Evolutionary conservation across 2,113 vertebrate genomes (phyloP).

Genomic region (Anas platyrhynchos): DNA sequence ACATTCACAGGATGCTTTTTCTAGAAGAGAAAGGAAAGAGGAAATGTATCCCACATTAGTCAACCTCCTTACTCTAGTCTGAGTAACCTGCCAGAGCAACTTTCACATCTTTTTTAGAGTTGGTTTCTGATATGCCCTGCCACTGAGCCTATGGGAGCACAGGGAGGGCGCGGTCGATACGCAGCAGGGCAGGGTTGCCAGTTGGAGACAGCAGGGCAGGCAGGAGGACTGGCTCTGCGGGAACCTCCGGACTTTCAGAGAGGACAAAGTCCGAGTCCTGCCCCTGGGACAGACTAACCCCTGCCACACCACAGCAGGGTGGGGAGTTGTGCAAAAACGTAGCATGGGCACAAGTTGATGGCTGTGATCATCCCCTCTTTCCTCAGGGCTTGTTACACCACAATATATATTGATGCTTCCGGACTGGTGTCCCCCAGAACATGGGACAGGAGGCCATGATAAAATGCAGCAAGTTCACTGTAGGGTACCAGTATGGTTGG

Average conservation of each 20-base stretch:
- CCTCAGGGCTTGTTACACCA: not conserved
- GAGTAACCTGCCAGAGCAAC: not conserved
- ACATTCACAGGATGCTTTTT: conserved; percentile 12
- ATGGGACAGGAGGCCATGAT: not conserved
- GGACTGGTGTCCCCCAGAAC: not conserved
- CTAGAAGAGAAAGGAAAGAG: conserved; percentile 35
- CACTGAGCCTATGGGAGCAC: fast-evolving
- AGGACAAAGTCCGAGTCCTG: not conserved
- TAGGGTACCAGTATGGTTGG: not conserved
- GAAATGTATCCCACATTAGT: conserved; percentile 39
- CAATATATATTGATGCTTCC: fast-evolving
- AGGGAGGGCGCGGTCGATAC: fast-evolving
- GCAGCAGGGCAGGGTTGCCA: fast-evolving
- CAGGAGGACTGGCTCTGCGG: not conserved
- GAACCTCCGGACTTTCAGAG: not conserved
- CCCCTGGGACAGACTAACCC: not conserved
- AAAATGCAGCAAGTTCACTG: not conserved
- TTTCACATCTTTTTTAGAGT: conserved; percentile 3
- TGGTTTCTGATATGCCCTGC: conserved; percentile 19
- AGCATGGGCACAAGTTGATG: fast-evolving
- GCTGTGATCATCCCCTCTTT: not conserved
- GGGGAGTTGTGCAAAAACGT: fast-evolving
- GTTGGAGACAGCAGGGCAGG: too few species aligned
- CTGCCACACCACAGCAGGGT: fast-evolving
- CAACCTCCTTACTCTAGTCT: not conserved